These are phyloP conservation scores for Paratilapia polleni DNA, from an alignment of 2,113 vertebrate genomes.

Conservation along the genomic window DNA sequence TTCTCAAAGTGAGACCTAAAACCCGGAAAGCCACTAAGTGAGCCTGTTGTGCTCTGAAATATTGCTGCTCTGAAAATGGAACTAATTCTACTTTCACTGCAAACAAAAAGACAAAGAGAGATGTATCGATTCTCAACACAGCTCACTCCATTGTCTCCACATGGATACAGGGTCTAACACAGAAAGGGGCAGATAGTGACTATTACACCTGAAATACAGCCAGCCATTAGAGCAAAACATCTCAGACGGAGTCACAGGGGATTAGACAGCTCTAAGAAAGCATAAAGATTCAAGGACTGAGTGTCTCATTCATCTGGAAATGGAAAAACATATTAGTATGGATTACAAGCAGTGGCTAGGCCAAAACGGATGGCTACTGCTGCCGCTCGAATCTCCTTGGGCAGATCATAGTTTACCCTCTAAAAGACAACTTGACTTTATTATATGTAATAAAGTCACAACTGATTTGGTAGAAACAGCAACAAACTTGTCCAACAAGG, in stretches of 20 bases:
- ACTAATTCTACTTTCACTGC: constrained; percentile 28
- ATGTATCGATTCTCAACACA: constrained; percentile 39
- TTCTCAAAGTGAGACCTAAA: neutral
- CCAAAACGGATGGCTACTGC: constrained; percentile 26
- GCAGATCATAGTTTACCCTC: constrained; percentile 32
- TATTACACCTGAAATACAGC: constrained; percentile 36
- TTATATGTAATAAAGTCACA: constrained; percentile 22
- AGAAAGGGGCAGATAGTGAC: constrained; percentile 4
- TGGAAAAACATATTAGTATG: constrained; percentile 45
- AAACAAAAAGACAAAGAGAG: constrained; percentile 48
- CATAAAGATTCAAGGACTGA: constrained; percentile 22
- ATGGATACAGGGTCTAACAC: neutral
- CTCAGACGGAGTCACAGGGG: constrained; percentile 19
- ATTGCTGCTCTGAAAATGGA: constrained; percentile 27
- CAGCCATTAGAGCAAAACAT: constrained; percentile 15
- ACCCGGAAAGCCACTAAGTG: neutral
- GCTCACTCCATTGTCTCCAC: constrained; percentile 23
- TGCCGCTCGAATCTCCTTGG: constrained; percentile 31
- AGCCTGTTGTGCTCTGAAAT: neutral
- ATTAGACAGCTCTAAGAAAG: constrained; percentile 32
- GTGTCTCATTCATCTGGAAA: constrained; percentile 2
- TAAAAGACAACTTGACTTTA: constrained; percentile 45
- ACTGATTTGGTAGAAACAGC: constrained; percentile 1
- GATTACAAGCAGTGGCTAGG: constrained; percentile 29
- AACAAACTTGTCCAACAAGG: neutral